These are phyloP conservation scores for Neria commutata DNA, from an alignment of 2,888 invertebrate genomes.

Conservation along the genomic window DNA sequence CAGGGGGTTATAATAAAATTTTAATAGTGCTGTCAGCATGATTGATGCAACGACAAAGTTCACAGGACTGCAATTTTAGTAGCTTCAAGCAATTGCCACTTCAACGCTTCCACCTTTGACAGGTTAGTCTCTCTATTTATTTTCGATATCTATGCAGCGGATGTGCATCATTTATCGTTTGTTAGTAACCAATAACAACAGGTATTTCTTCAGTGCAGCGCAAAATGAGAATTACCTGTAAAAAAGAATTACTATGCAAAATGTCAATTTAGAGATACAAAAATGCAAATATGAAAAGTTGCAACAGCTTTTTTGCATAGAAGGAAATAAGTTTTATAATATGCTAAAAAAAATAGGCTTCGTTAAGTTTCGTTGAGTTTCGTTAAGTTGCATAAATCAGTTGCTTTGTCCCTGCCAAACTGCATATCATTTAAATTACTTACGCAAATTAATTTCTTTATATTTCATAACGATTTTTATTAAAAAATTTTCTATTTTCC, in stretches of 20 bases:
- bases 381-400: background rate
- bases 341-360: too few species aligned
- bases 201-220: too few species aligned
- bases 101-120: too few species aligned
- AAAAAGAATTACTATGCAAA: background rate
- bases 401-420: too few species aligned
- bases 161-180: background rate
- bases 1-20: background rate
- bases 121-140: background rate
- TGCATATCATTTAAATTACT: too few species aligned
- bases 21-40: background rate
- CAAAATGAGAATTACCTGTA: background rate
- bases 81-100: background rate
- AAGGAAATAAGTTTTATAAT: background rate
- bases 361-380: slow-evolving; percentile 4
- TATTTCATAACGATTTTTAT: too few species aligned
- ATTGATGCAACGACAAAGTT: background rate
- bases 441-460: too few species aligned
- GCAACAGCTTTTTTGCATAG: background rate
- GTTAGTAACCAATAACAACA: too few species aligned
- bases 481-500: slow-evolving; percentile 5
- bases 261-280: background rate
- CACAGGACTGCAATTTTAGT: background rate
- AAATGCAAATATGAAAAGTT: background rate
- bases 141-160: background rate